These are phyloP conservation scores for Pterostichus niger DNA, from an alignment of 2,888 invertebrate species.

Conservation along the genomic window DNA sequence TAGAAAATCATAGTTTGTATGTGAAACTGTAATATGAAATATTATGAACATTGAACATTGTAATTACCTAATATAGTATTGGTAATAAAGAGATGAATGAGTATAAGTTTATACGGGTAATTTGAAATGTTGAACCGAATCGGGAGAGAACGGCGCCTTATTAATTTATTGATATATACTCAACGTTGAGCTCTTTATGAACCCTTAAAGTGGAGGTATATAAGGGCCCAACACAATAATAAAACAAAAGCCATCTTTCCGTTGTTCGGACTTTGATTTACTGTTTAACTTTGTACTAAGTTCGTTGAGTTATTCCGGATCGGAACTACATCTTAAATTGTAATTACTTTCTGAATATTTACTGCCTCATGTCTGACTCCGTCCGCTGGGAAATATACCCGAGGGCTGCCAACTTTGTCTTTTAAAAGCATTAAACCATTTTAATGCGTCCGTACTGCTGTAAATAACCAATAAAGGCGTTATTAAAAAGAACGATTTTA, in stretches of 20 bases:
- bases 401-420: constrained; percentile 58
- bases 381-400: constrained; percentile 53
- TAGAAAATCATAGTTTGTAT: neutral
- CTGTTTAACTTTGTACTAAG: constrained; percentile 65
- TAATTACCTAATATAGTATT: neutral
- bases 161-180: constrained; percentile 49
- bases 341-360: constrained; percentile 76
- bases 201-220: constrained; percentile 16
- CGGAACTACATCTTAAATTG: constrained; percentile 73
- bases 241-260: constrained; percentile 65
- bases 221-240: constrained; percentile 49
- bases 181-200: constrained; percentile 33
- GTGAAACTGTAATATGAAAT: neutral
- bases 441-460: constrained; percentile 54
- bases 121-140: constrained; percentile 16
- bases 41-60: constrained; percentile 7
- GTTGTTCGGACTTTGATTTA: constrained; percentile 66
- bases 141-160: neutral
- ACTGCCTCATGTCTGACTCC: constrained; percentile 70
- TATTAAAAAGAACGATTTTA: constrained; percentile 38
- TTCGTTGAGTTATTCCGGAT: constrained; percentile 69
- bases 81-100: constrained; percentile 10
- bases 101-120: neutral
- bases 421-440: constrained; percentile 62
- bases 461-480: constrained; percentile 62